Conservation (phyloP, 30 jellyfish, hydroid and myxozoan species). For the Sanderia malayensis region DNA sequence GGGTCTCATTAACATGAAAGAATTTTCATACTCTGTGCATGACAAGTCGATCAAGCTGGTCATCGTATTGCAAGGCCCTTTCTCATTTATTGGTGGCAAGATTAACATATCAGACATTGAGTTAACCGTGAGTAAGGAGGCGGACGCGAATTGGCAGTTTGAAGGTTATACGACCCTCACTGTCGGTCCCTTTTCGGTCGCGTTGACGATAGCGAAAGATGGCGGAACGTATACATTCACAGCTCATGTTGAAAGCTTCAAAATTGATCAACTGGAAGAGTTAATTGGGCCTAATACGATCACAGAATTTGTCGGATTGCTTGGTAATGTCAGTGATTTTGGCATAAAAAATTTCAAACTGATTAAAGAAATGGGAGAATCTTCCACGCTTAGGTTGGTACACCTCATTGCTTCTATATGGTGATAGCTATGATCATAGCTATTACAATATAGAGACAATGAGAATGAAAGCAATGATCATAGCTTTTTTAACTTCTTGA, state of each 20-base stretch:
- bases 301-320: slow-evolving; percentile 11
- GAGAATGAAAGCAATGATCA: no score
- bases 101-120: slow-evolving; percentile 45
- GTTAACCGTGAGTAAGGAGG: slow-evolving; percentile 30
- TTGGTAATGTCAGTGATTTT: slow-evolving; percentile 51
- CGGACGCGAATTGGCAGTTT: slow-evolving; percentile 29
- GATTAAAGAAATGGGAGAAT: slow-evolving; percentile 43
- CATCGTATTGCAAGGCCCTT: slow-evolving; percentile 53
- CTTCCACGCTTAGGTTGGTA: slow-evolving; percentile 37
- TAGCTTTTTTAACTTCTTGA: no score
- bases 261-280: slow-evolving; percentile 41
- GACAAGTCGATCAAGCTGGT: slow-evolving; percentile 29
- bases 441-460: no score
- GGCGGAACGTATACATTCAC: slow-evolving; percentile 35
- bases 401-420: no score
- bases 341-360: slow-evolving; percentile 66
- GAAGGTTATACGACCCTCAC: slow-evolving; percentile 48
- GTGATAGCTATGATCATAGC: no score
- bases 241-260: slow-evolving; percentile 58
- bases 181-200: slow-evolving; percentile 43
- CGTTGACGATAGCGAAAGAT: slow-evolving; percentile 35
- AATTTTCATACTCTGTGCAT: slow-evolving; percentile 26
- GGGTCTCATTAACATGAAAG: slow-evolving; percentile 58
- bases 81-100: slow-evolving; percentile 49
- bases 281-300: slow-evolving; percentile 33